phyloP scores from a whole-genome alignment of 2,797 vertebrate genomes.

The Phataginus tricuspis region DNA sequence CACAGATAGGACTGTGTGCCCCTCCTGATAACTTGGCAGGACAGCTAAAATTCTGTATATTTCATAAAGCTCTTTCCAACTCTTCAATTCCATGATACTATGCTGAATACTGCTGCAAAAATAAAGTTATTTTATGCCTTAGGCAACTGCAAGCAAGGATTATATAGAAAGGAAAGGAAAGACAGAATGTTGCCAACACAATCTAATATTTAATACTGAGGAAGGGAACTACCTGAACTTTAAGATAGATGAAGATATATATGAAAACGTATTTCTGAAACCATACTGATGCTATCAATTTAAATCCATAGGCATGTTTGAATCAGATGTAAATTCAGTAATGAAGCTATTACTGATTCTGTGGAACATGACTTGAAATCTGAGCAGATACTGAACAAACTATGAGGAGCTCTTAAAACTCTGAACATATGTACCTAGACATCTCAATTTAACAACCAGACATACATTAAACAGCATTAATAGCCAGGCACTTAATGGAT shows the following conservation, averaged over 20 bases:
- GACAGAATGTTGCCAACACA: constrained; percentile 44
- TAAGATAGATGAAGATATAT: constrained; percentile 1
- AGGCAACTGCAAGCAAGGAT: constrained; percentile 74
- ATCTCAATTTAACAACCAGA: constrained; percentile 92
- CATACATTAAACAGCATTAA: constrained; percentile 95
- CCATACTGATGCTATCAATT: constrained; percentile 33
- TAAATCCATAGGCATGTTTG: constrained; percentile 74
- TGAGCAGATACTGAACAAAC: constrained; percentile 86
- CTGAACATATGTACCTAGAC: constrained; percentile 88
- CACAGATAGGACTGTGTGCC: constrained; percentile 17
- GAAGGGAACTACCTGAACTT: constrained; percentile 48
- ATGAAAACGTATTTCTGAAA: constrained; percentile 61
- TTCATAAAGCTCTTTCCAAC: constrained; percentile 58
- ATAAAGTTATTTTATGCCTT: constrained; percentile 77
- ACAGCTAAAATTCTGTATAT: constrained; percentile 69
- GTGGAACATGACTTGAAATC: constrained; percentile 85
- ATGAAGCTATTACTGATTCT: constrained; percentile 88
- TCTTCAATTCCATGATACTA: constrained; percentile 22
- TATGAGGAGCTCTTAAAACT: constrained; percentile 86
- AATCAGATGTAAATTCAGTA: constrained; percentile 82
- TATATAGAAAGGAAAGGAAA: constrained; percentile 54
- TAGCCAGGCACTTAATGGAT: constrained; percentile 94
- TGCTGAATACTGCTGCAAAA: constrained; percentile 53
- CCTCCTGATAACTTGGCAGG: constrained; percentile 66
- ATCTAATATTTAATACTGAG: constrained; percentile 75